Evolutionary conservation across 2,797 vertebrate genomes (phyloP).

Genomic region (Onychomys arenicola): DNA sequence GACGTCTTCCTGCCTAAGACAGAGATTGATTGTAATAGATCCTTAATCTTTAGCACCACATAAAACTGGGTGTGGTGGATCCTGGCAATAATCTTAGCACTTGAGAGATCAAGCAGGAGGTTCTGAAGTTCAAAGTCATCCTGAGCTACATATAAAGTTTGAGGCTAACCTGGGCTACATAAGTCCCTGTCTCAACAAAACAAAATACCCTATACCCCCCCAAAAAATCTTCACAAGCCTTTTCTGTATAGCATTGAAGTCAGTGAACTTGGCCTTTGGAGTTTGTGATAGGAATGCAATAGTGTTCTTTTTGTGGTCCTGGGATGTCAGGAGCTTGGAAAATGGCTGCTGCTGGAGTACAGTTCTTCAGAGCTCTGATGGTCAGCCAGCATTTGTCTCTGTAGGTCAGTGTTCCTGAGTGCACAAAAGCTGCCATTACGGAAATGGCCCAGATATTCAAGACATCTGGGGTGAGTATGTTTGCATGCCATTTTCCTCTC

Average conservation of each 20-base stretch:
- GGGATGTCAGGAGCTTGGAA: neutral
- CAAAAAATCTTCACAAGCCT: neutral
- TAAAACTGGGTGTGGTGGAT: neutral
- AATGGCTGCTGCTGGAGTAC: neutral
- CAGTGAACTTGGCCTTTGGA: neutral
- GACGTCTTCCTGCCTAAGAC: neutral
- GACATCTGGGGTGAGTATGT: neutral
- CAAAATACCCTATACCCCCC: neutral
- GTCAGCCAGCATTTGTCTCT: neutral
- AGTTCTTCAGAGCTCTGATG: neutral
- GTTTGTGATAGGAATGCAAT: neutral
- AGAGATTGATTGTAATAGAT: neutral
- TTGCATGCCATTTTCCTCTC: neutral
- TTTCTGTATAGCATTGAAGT: neutral
- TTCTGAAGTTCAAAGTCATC: neutral
- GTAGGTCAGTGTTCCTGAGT: neutral
- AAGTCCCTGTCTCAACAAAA: neutral
- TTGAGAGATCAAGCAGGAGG: neutral
- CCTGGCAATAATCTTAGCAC: neutral
- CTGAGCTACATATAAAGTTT: neutral
- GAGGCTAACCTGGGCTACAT: neutral
- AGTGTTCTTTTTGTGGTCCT: neutral
- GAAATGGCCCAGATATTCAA: neutral
- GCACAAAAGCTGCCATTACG: fast-evolving
- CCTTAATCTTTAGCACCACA: neutral